Conservation (phyloP, 1,140 invertebrate species). For the Drosophila truncata region DNA sequence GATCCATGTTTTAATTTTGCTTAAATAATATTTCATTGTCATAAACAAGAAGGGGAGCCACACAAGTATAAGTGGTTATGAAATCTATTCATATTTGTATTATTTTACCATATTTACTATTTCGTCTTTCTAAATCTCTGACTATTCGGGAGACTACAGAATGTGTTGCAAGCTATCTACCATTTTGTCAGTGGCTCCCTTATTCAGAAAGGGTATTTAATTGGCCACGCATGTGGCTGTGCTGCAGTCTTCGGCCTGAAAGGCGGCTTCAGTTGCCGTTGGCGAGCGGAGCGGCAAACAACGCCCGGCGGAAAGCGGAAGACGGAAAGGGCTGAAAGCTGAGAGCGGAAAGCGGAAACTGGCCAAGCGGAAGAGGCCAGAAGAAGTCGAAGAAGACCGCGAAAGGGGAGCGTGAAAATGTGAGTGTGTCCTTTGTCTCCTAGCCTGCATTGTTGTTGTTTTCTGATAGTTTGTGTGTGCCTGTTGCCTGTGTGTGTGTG, state of each 20-base stretch:
- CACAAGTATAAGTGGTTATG: too few relatives aligned
- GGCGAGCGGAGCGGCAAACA: slow-evolving; percentile 54
- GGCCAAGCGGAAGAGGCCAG: slow-evolving; percentile 27
- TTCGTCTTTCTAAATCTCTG: too few relatives aligned
- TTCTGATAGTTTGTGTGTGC: slow-evolving; percentile 21
- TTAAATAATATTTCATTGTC: too few relatives aligned
- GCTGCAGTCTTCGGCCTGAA: slow-evolving; percentile 63
- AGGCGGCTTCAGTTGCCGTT: slow-evolving; percentile 73
- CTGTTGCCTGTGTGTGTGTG: slow-evolving; percentile 18
- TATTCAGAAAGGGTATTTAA: slow-evolving; percentile 27
- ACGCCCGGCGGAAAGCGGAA: slow-evolving; percentile 23
- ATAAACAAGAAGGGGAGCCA: too few relatives aligned
- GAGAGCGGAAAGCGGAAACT: slow-evolving; percentile 33
- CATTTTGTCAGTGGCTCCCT: not conserved
- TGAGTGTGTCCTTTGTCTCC: slow-evolving; percentile 54
- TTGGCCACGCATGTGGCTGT: slow-evolving; percentile 42
- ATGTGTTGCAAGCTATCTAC: not conserved
- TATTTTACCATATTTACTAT: too few relatives aligned
- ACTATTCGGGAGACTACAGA: not conserved
- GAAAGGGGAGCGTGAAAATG: slow-evolving; percentile 51
- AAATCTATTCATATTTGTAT: not conserved
- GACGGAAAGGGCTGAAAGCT: slow-evolving; percentile 13
- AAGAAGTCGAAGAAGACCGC: slow-evolving; percentile 26
- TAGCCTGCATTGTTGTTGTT: slow-evolving; percentile 29
- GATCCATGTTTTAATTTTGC: not conserved